These are phyloP conservation scores for Gymnoscelis rufifasciata DNA, from an alignment of 2,888 invertebrate genomes.

Conservation along the genomic window DNA sequence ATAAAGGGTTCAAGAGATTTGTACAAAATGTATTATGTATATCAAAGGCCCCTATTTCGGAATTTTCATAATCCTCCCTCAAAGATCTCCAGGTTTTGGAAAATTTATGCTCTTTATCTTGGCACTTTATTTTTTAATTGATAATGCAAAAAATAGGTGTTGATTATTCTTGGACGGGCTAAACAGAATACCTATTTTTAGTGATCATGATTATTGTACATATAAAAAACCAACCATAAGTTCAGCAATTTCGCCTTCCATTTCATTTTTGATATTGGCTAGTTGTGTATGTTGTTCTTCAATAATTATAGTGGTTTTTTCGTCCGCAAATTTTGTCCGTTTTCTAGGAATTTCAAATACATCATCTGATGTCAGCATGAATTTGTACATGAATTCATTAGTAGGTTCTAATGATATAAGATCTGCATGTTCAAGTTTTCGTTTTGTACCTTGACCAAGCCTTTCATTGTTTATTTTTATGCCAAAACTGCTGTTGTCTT, in stretches of 20 bases:
- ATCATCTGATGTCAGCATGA: slow-evolving; percentile 37
- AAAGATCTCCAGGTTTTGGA: no score
- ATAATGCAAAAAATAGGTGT: no score
- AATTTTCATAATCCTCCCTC: no score
- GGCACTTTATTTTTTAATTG: no score
- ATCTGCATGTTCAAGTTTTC: slow-evolving; percentile 50
- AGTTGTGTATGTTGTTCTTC: slow-evolving; percentile 65
- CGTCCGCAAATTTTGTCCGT: slow-evolving; percentile 49
- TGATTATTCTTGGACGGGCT: no score
- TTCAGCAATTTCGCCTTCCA: slow-evolving; percentile 56
- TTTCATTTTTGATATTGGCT: slow-evolving; percentile 47
- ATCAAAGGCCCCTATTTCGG: no score
- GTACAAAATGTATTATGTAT: no score
- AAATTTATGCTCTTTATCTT: no score
- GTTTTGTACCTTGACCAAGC: slow-evolving; percentile 50
- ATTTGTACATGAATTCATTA: slow-evolving; percentile 60
- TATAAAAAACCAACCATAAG: slow-evolving; percentile 50
- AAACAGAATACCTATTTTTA: no score
- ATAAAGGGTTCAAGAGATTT: no score
- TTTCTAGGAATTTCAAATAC: slow-evolving; percentile 48
- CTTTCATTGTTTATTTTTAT: slow-evolving; percentile 65
- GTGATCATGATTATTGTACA: no score
- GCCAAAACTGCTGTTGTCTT: slow-evolving; percentile 72
- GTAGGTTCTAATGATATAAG: slow-evolving; percentile 54
- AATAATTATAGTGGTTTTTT: slow-evolving; percentile 43